Conservation (phyloP, 2,797 vertebrate genomes). For the Enoplosus armatus region DNA sequence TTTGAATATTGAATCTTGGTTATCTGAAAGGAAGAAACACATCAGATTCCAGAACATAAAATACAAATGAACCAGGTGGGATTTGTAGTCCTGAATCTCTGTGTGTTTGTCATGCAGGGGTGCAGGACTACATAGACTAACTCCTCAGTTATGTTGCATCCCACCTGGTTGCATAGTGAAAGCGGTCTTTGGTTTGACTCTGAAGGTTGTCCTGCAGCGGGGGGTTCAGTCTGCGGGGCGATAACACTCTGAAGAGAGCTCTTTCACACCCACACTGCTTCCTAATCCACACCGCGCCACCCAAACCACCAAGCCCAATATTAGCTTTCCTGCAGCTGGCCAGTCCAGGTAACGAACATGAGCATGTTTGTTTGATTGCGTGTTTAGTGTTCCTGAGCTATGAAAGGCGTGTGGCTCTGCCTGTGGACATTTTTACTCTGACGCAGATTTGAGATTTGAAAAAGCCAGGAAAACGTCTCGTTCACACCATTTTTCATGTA, state of each 20-base stretch:
- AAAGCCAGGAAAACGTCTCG: background rate
- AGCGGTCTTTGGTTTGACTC: constrained; percentile 52
- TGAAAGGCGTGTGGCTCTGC: background rate
- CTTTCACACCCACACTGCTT: constrained; percentile 69
- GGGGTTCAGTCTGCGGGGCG: constrained; percentile 38
- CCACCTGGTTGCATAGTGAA: constrained; percentile 55
- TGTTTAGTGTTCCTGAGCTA: constrained; percentile 26
- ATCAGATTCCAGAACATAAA: background rate
- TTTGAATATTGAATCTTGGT: background rate
- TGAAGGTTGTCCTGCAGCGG: constrained; percentile 32
- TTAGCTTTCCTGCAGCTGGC: constrained; percentile 77
- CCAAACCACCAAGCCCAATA: constrained; percentile 75
- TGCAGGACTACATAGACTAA: background rate
- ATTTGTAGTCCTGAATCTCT: constrained; percentile 1
- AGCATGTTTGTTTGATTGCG: constrained; percentile 66
- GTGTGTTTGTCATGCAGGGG: constrained; percentile 3
- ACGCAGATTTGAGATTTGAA: background rate
- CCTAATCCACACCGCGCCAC: constrained; percentile 68
- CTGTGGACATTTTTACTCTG: background rate
- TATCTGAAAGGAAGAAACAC: background rate
- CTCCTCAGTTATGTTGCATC: constrained; percentile 4
- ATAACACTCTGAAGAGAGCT: constrained; percentile 73
- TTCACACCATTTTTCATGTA: background rate
- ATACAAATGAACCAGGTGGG: constrained; percentile 1
- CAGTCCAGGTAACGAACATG: constrained; percentile 53